Percentiles rank a stretch among this genome's conserved stretches.
phyloP scores from a whole-genome alignment of 2,888 invertebrate species.

The Asteroscopus sphinx region DNA sequence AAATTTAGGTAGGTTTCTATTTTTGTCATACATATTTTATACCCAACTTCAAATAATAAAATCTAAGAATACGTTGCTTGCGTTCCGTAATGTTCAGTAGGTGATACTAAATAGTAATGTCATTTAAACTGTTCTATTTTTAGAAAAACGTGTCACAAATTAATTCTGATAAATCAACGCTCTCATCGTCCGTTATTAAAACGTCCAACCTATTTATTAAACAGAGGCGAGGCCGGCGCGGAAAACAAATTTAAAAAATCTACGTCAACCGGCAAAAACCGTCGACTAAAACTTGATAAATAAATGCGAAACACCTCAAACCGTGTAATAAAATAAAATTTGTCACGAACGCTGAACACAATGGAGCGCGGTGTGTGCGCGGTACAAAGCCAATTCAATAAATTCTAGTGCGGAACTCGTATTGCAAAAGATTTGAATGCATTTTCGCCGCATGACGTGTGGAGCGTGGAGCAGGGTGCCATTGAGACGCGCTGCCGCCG shows the following conservation, averaged over 20 bases:
- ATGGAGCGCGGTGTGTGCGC: conserved; percentile 72
- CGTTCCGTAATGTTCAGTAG: conserved; percentile 16
- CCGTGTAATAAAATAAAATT: conserved; percentile 73
- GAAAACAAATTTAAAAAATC: conserved; percentile 22
- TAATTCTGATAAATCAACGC: conserved; percentile 36
- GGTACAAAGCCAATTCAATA: conserved; percentile 83
- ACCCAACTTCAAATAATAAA: conserved; percentile 1
- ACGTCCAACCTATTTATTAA: conserved; percentile 21
- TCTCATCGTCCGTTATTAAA: conserved; percentile 28
- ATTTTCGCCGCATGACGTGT: conserved; percentile 75
- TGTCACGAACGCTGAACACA: conserved; percentile 75
- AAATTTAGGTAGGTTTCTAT: too few species aligned
- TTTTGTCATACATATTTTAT: conserved; percentile 1
- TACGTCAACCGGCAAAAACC: conserved; percentile 30
- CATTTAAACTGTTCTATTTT: conserved; percentile 45
- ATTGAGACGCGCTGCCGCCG: conserved; percentile 50
- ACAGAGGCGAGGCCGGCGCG: background rate
- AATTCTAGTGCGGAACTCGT: conserved; percentile 75
- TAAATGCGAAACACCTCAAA: conserved; percentile 56
- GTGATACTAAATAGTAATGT: conserved; percentile 28
- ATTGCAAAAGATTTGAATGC: conserved; percentile 82
- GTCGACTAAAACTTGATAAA: conserved; percentile 47
- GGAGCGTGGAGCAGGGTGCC: conserved; percentile 21
- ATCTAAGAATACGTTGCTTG: background rate
- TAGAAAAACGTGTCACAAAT: conserved; percentile 36